A percentile compares a stretch with the other conserved stretches of the same genome.
Evolutionary conservation across 2,888 invertebrate species (phyloP).

Genomic region (Phyllotreta cruciferae): DNA sequence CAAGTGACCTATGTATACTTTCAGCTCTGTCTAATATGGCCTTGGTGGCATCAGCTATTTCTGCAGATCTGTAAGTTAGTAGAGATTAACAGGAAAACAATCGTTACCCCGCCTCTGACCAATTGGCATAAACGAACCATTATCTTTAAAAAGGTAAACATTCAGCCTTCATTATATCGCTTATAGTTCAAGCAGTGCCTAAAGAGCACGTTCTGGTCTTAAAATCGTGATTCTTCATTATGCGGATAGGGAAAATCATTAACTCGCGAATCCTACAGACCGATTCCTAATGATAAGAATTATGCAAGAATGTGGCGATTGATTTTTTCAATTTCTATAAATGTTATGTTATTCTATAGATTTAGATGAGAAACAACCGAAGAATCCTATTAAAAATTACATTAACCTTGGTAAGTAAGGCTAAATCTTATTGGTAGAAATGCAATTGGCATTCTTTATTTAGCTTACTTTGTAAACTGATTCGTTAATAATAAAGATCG

Average conservation of each 20-base stretch:
- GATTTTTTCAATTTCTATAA: conserved; percentile 9
- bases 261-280: background rate
- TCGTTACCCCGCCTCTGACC: too few species aligned
- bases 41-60: too few species aligned
- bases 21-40: too few species aligned
- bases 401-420: conserved; percentile 6
- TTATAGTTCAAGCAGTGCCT: conserved; percentile 11
- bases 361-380: background rate
- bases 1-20: too few species aligned
- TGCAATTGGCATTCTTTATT: conserved; percentile 2
- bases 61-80: too few species aligned
- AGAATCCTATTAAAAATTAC: background rate
- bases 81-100: too few species aligned
- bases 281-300: conserved; percentile 12
- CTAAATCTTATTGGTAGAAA: background rate
- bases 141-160: background rate
- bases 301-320: conserved; percentile 13
- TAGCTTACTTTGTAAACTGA: background rate
- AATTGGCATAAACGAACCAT: too few species aligned
- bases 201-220: background rate
- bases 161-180: conserved; percentile 1
- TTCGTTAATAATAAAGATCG: too few species aligned
- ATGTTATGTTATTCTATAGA: conserved; percentile 10
- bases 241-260: background rate
- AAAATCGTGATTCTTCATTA: conserved; percentile 7